phyloP scores from a whole-genome alignment of 2,113 vertebrate genomes.

The Eupsittula cactorum region DNA sequence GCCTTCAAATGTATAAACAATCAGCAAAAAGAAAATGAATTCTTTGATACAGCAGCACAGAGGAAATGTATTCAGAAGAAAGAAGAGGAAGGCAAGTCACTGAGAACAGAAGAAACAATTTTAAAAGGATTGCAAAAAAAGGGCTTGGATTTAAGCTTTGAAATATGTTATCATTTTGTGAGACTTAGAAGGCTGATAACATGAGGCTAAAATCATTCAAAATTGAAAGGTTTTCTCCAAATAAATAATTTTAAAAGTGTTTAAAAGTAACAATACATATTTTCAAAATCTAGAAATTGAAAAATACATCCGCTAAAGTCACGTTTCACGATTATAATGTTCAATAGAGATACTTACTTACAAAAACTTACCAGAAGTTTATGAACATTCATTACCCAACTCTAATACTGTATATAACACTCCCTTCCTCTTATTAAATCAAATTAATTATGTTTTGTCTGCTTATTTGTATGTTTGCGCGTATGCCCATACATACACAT shows the following conservation, averaged over 20 bases:
- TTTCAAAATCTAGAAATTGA: neutral
- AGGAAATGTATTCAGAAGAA: constrained; percentile 60
- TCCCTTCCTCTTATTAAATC: neutral
- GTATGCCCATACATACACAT: no score
- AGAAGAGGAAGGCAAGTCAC: constrained; percentile 44
- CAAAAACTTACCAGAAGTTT: neutral
- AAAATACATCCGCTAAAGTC: neutral
- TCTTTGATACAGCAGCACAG: constrained; percentile 59
- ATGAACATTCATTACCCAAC: neutral
- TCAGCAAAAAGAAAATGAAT: constrained; percentile 35
- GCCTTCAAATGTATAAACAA: constrained; percentile 64
- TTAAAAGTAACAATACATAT: neutral
- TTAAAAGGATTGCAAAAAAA: constrained; percentile 20
- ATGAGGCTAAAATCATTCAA: constrained; percentile 6
- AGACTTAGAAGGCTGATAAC: constrained; percentile 11
- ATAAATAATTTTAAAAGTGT: neutral
- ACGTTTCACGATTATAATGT: neutral
- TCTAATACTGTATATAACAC: neutral
- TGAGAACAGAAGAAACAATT: constrained; percentile 38
- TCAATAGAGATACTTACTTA: neutral
- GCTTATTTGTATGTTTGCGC: neutral
- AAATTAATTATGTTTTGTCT: neutral
- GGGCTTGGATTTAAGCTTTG: constrained; percentile 10
- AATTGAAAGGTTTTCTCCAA: constrained; percentile 21
- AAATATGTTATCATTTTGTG: neutral